These are phyloP conservation scores for Oryctes rhinoceros DNA, from an alignment of 1,140 invertebrate species.

Conservation along the genomic window DNA sequence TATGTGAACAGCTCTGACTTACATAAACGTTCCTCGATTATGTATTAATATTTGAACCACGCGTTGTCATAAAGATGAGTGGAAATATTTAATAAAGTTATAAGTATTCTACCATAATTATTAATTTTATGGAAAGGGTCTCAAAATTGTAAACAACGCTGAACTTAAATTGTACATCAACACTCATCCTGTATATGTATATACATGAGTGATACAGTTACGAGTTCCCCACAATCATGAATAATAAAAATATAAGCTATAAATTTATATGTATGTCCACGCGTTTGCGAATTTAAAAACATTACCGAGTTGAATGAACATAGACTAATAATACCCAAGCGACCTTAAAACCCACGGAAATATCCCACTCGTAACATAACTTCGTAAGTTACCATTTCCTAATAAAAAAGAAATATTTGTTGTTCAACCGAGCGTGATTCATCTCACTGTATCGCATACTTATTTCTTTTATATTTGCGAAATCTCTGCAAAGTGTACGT, in stretches of 20 bases:
- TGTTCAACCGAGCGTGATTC: neutral
- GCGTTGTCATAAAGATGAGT: too few relatives aligned
- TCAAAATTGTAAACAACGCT: too few relatives aligned
- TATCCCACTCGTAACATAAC: constrained; percentile 10
- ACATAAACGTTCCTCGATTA: too few relatives aligned
- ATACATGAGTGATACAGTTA: neutral
- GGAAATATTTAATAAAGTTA: too few relatives aligned
- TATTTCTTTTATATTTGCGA: too few relatives aligned
- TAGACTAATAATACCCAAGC: neutral
- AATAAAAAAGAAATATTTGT: neutral
- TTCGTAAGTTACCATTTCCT: neutral
- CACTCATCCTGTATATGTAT: too few relatives aligned
- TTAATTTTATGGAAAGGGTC: too few relatives aligned
- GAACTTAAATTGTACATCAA: too few relatives aligned
- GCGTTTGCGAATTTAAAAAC: constrained; percentile 1
- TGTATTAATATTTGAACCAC: too few relatives aligned
- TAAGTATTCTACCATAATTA: too few relatives aligned
- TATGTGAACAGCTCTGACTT: too few relatives aligned
- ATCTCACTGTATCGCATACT: neutral
- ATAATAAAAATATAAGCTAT: neutral
- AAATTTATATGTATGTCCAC: constrained; percentile 20
- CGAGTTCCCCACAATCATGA: neutral
- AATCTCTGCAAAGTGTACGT: too few relatives aligned
- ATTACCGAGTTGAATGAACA: constrained; percentile 27
- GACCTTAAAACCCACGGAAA: constrained; percentile 20